Evolutionary conservation across 2,113 vertebrate genomes (phyloP).

Genomic region (Aythya baeri): DNA sequence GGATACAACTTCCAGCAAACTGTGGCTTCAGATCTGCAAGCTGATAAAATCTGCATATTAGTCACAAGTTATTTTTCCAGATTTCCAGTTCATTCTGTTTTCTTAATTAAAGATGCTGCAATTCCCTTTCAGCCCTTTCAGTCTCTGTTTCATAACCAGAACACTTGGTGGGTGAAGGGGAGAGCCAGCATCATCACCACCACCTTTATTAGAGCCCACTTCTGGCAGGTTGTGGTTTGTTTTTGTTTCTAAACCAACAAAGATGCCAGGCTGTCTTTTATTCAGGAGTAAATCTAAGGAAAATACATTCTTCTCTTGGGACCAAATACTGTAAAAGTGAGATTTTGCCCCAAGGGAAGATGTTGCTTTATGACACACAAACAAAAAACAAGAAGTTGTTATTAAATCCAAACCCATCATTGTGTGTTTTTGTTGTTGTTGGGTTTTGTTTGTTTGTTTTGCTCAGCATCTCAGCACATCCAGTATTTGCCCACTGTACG

Average conservation of each 20-base stretch:
- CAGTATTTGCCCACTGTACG: neutral
- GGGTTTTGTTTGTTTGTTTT: neutral
- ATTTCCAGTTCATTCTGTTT: slow-evolving; percentile 44
- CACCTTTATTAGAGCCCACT: neutral
- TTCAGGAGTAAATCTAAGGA: neutral
- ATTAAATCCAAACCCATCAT: neutral
- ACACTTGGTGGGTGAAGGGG: neutral
- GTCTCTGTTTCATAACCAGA: slow-evolving; percentile 31
- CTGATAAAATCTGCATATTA: slow-evolving; percentile 69
- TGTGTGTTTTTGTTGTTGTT: neutral
- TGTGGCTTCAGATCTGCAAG: slow-evolving; percentile 49
- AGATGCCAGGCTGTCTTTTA: neutral
- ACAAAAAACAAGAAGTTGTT: neutral
- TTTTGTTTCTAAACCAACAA: neutral
- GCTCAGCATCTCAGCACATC: neutral
- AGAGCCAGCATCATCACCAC: neutral
- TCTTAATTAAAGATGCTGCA: slow-evolving; percentile 19
- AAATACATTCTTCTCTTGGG: neutral
- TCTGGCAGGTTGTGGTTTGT: neutral
- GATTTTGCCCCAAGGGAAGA: neutral
- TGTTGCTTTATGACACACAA: neutral
- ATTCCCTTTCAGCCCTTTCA: slow-evolving; percentile 5
- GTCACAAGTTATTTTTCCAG: slow-evolving; percentile 61
- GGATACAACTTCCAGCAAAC: slow-evolving; percentile 51
- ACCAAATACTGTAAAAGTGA: neutral